Evolutionary conservation across 2,113 vertebrate species (phyloP), one percentile per base, ranked within the genome.

Genomic region (Mirounga angustirostris): DNA sequence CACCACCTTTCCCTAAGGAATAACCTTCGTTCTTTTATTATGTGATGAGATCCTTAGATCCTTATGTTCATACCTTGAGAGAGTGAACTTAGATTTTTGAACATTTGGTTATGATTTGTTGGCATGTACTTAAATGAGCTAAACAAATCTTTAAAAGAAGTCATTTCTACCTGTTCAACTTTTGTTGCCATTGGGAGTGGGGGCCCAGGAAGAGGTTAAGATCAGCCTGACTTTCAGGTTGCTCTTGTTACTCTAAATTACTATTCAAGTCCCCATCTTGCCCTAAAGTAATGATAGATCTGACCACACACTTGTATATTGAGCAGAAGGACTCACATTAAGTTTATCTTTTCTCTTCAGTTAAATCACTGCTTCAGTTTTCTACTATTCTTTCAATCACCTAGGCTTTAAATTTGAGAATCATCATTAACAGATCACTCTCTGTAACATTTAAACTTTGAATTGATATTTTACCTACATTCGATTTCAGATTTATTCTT

Each of bases 401-500:
- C n/a, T 95, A 11, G 58, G 9, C 58, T 88, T 69, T 26, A 93
- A 73, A 82, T 82, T 79, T 82, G 33, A 95, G 83, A 89, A n/a
- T 67, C 59, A 76, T 71, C 40, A 61, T 46, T 19, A 95, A 33
- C 26, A 83, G 40, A 52, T 71, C 10, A 74, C 80, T 81, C 11
- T 50, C 3, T 21, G 0, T 74, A 94, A 52, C 10, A 89, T 40
- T 4, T 85, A 26, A 67, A 21, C 58, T 96, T 86, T 69, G 3
- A 65, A 12, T 15, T 36, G 43, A 36, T 40, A 46, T 33, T 89
- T 87, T 71, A 82, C 85, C 26, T 82, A 4, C 19, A 11, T 46
- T 90, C 59, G 36, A 74, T 92, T 95, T 92, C 10, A 71, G 40
- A 26, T 56, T 73, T 87, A 50, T 92, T 85, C 50, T 92, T 85